Percentiles rank a stretch among this genome's conserved stretches.
Conservation (phyloP, 2,888 invertebrate genomes). For the Nycteola revayana region DNA sequence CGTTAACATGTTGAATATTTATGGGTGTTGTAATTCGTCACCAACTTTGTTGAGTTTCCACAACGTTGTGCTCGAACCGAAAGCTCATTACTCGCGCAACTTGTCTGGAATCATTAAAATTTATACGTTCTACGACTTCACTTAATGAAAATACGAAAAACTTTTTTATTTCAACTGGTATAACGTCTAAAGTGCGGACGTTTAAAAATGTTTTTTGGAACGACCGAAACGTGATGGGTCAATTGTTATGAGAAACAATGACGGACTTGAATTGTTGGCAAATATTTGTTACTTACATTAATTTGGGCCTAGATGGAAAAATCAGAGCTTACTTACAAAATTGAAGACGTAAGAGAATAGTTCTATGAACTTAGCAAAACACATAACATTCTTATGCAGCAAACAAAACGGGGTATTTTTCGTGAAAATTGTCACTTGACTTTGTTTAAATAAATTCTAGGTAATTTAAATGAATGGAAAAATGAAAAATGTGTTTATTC, state of each 20-base stretch:
- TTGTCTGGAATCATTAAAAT: conserved; percentile 68
- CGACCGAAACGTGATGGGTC: conserved; percentile 14
- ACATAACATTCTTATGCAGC: too few species aligned
- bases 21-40: conserved; percentile 44
- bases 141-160: conserved; percentile 58
- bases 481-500: too few species aligned
- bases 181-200: conserved; percentile 31
- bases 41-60: conserved; percentile 44
- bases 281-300: too few species aligned
- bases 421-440: too few species aligned
- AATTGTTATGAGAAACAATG: conserved; percentile 2
- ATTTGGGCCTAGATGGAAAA: too few species aligned
- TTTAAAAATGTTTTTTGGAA: conserved; percentile 22
- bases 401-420: too few species aligned
- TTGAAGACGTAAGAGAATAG: too few species aligned
- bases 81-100: conserved; percentile 61
- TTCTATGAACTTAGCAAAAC: too few species aligned
- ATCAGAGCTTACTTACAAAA: too few species aligned
- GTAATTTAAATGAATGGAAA: too few species aligned
- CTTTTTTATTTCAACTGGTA: conserved; percentile 31
- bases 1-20: conserved; percentile 38
- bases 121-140: conserved; percentile 60
- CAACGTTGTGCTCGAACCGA: conserved; percentile 43
- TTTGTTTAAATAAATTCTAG: too few species aligned
- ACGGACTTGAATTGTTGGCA: too few species aligned